phyloP scores from a whole-genome alignment of 1,140 invertebrate species.

The Lordiphosa mommai region DNA sequence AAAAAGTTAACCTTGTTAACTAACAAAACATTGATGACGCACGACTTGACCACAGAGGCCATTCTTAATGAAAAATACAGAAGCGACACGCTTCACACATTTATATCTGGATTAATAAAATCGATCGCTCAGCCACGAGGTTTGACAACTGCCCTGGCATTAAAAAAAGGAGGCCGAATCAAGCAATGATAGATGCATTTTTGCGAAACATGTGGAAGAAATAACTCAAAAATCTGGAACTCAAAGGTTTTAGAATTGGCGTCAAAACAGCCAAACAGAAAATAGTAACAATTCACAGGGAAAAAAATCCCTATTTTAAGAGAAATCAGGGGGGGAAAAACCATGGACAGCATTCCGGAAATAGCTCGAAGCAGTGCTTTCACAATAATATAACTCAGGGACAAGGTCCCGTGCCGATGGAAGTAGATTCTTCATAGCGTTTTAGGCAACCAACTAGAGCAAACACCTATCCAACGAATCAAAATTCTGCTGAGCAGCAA shows the following conservation, averaged over 20 bases:
- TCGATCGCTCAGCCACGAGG: neutral
- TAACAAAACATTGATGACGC: conserved; percentile 11
- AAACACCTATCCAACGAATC: neutral
- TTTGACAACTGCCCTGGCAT: conserved; percentile 2
- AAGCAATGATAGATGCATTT: conserved; percentile 8
- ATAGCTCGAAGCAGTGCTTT: conserved; percentile 3
- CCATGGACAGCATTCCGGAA: neutral
- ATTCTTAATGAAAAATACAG: neutral
- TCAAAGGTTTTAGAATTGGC: neutral
- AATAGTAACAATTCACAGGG: neutral
- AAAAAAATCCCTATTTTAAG: conserved; percentile 3
- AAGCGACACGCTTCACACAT: neutral
- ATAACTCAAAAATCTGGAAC: neutral
- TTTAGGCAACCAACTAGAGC: conserved; percentile 5
- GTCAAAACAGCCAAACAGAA: conserved; percentile 1
- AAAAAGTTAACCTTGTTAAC: no score
- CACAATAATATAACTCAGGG: conserved; percentile 1
- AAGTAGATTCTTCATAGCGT: conserved; percentile 11
- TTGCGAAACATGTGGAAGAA: conserved; percentile 8
- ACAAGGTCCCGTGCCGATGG: conserved; percentile 14
- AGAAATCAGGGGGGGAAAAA: neutral
- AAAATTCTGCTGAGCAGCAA: neutral
- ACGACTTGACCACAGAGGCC: conserved; percentile 12
- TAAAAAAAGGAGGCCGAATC: conserved; percentile 2
- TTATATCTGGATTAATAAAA: neutral